Conservation (phyloP, 1,140 invertebrate genomes). For the Bombus superbus region DNA sequence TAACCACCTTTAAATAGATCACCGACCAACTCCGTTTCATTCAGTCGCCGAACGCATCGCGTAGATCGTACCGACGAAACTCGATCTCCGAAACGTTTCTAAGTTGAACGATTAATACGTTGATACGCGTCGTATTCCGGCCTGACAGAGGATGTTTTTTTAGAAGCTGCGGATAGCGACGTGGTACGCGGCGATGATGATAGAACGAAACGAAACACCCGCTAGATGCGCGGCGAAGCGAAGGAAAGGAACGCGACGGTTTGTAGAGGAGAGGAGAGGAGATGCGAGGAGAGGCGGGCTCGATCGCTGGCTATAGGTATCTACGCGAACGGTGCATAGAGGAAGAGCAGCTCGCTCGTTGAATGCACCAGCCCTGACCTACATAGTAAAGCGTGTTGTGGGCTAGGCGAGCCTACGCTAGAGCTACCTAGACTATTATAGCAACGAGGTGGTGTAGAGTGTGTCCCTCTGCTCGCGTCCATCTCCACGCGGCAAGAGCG, state of each 20-base stretch:
- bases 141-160: rapidly evolving
- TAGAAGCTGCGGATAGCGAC: too few relatives aligned
- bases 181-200: too few relatives aligned
- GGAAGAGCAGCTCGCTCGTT: constrained; percentile 80
- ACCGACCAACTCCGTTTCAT: neutral
- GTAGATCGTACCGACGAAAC: neutral
- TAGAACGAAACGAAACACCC: constrained; percentile 61
- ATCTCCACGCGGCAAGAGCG: constrained; percentile 12
- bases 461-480: constrained; percentile 39
- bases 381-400: constrained; percentile 82
- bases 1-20: constrained; percentile 25
- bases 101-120: too few relatives aligned
- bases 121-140: too few relatives aligned
- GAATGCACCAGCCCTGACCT: constrained; percentile 83
- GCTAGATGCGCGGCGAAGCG: constrained; percentile 58
- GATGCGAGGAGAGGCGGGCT: constrained; percentile 35
- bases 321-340: constrained; percentile 74
- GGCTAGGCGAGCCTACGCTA: constrained; percentile 79
- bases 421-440: constrained; percentile 80
- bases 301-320: constrained; percentile 59
- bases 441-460: constrained; percentile 74
- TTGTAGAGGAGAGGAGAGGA: neutral
- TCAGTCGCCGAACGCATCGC: neutral
- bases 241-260: constrained; percentile 17
- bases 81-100: neutral